A percentile compares a stretch with the other conserved stretches of the same genome.
Conservation (phyloP, 1,140 invertebrate genomes). For the Plectrocnemia conspersa region DNA sequence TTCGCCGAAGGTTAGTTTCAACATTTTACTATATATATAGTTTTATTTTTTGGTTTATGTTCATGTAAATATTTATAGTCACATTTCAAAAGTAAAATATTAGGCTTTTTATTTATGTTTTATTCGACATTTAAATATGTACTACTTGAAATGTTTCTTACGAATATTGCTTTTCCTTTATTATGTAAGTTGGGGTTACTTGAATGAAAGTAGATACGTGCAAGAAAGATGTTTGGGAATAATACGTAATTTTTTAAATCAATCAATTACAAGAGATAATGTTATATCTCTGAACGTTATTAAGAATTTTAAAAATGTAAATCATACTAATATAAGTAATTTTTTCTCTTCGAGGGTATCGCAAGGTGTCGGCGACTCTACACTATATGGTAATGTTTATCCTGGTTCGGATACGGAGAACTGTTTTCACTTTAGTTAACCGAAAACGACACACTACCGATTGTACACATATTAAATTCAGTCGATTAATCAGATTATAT, state of each 20-base stretch:
- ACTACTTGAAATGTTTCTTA: conserved; percentile 10
- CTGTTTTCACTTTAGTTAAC: too few species aligned
- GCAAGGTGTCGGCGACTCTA: conserved; percentile 27
- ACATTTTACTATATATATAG: neutral
- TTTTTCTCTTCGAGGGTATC: conserved; percentile 34
- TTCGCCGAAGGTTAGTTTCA: conserved; percentile 89
- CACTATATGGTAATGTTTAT: conserved; percentile 28
- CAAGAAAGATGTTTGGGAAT: conserved; percentile 26
- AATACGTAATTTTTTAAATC: too few species aligned
- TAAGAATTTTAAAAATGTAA: conserved; percentile 13
- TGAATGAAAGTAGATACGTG: conserved; percentile 26
- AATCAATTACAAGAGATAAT: too few species aligned
- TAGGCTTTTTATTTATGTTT: neutral
- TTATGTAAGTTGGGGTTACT: conserved; percentile 33
- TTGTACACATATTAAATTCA: too few species aligned
- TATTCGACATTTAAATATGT: conserved; percentile 20
- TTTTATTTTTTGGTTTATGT: conserved; percentile 10
- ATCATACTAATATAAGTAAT: conserved; percentile 34
- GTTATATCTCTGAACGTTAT: too few species aligned
- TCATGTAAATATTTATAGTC: too few species aligned
- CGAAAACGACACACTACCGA: too few species aligned
- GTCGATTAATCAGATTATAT: too few species aligned
- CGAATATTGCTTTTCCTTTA: conserved; percentile 7
- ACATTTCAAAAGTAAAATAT: neutral
- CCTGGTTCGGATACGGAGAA: conserved; percentile 7